A percentile compares a stretch with the other conserved stretches of the same genome.
phyloP scores from a whole-genome alignment of 2,888 invertebrate genomes.

The Tetragonisca angustula region DNA sequence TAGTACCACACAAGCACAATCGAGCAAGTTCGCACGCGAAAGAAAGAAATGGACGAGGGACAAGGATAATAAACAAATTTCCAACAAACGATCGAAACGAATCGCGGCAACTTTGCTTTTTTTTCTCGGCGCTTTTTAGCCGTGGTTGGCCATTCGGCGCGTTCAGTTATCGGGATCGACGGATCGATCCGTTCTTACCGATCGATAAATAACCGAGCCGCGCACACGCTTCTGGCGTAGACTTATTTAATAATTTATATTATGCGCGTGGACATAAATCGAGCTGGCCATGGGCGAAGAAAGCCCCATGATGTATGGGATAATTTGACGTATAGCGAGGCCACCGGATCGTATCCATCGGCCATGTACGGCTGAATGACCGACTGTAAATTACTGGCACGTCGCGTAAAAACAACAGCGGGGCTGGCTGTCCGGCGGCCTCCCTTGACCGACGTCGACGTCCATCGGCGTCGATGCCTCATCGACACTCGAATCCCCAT shows the following conservation, averaged over 20 bases:
- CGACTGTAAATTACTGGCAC: slow-evolving; percentile 83
- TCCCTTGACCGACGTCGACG: slow-evolving; percentile 74
- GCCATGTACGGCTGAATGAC: slow-evolving; percentile 82
- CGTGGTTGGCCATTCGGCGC: background rate
- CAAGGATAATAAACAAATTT: slow-evolving; percentile 27
- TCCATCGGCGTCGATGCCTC: slow-evolving; percentile 78
- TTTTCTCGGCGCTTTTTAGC: background rate
- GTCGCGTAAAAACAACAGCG: slow-evolving; percentile 78
- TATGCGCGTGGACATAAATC: slow-evolving; percentile 83
- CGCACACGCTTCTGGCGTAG: slow-evolving; percentile 47
- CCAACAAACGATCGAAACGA: slow-evolving; percentile 34
- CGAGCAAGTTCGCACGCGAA: background rate
- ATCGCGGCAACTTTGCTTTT: slow-evolving; percentile 16
- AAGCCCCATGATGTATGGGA: slow-evolving; percentile 82
- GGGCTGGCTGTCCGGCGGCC: slow-evolving; percentile 65
- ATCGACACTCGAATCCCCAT: slow-evolving; percentile 78
- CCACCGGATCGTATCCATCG: slow-evolving; percentile 75
- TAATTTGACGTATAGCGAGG: slow-evolving; percentile 83
- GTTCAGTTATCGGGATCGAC: slow-evolving; percentile 32
- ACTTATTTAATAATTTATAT: slow-evolving; percentile 84
- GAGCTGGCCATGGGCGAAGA: slow-evolving; percentile 77
- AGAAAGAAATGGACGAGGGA: background rate
- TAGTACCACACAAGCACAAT: background rate
- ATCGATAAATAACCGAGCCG: slow-evolving; percentile 60
- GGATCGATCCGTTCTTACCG: slow-evolving; percentile 54